A percentile compares a stretch with the other conserved stretches of the same genome.
phyloP scores from a whole-genome alignment of 1,140 invertebrate genomes.

The Tetramorium parvispinum region DNA sequence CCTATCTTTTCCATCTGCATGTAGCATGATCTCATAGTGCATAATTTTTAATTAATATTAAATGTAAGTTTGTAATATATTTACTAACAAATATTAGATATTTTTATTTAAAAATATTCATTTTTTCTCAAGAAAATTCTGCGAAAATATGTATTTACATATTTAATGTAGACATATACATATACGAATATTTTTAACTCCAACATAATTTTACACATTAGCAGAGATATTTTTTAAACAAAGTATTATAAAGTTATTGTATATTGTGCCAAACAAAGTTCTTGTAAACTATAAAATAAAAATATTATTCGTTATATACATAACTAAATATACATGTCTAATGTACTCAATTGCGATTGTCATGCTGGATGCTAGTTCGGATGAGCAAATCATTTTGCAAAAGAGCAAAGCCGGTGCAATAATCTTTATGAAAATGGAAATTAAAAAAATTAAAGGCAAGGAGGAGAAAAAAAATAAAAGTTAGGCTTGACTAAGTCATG shows the following conservation, averaged over 20 bases:
- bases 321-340: constrained; percentile 9
- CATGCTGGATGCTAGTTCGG: constrained; percentile 71
- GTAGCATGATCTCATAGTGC: constrained; percentile 19
- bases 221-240: not conserved
- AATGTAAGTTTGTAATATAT: not conserved
- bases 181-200: not conserved
- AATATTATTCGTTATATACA: not conserved
- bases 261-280: not conserved
- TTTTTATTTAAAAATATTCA: constrained; percentile 13
- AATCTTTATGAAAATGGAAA: constrained; percentile 67
- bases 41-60: not conserved
- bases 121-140: not conserved
- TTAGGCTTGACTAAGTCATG: constrained; percentile 82
- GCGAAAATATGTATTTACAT: not conserved
- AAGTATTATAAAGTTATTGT: not conserved
- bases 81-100: not conserved
- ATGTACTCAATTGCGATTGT: constrained; percentile 55
- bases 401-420: constrained; percentile 76
- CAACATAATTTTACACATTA: constrained; percentile 3
- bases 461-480: constrained; percentile 74
- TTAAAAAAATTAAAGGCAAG: constrained; percentile 69
- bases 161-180: not conserved
- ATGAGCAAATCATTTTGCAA: constrained; percentile 66
- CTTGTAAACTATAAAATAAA: constrained; percentile 14
- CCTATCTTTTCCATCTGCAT: constrained; percentile 28